These are phyloP conservation scores for Catostylus mosaicus DNA, from an alignment of 30 jellyfish, hydroid and myxozoan genomes.

Conservation along the genomic window DNA sequence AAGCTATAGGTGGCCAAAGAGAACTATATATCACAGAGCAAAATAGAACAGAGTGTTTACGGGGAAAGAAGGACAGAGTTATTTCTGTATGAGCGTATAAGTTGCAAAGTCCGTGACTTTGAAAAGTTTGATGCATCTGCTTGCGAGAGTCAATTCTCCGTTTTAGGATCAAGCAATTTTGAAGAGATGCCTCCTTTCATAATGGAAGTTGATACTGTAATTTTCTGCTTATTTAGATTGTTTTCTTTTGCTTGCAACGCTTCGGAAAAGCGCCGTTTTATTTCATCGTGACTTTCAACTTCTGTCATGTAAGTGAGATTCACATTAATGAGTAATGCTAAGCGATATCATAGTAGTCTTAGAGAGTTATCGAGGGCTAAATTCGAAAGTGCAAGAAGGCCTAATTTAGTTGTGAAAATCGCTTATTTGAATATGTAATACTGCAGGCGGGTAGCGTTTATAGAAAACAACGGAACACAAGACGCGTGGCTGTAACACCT, in stretches of 20 bases:
- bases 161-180: background rate
- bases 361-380: background rate
- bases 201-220: conserved; percentile 1
- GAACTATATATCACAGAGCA: background rate
- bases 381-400: background rate
- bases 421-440: background rate
- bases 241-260: background rate
- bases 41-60: background rate
- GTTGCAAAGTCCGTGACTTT: background rate
- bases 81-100: background rate
- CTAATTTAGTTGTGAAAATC: background rate
- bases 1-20: background rate
- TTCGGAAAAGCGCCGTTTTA: background rate
- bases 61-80: background rate
- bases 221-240: background rate
- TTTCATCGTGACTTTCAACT: background rate
- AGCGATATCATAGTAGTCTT: background rate
- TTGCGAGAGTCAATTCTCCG: background rate
- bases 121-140: background rate
- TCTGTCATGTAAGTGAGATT: background rate
- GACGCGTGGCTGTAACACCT: conserved; percentile 84
- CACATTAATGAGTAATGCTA: background rate
- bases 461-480: conserved; percentile 51
- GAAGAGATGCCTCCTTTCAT: conserved; percentile 9
- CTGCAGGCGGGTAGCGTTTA: conserved; percentile 50